Conservation (phyloP, 1,140 invertebrate genomes). For the Tribolium castaneum region DNA sequence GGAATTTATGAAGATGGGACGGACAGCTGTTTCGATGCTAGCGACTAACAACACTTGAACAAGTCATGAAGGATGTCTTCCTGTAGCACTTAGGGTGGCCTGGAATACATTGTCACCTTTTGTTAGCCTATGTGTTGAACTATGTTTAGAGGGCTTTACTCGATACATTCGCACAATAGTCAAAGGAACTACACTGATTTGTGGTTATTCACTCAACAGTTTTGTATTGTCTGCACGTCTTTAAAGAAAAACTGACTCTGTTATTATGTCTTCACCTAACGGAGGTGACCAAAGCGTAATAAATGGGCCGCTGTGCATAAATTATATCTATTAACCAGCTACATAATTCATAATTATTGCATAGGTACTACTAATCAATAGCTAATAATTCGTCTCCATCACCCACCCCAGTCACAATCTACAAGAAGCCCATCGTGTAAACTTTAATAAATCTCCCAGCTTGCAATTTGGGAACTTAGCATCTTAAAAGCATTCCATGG, state of each 20-base stretch:
- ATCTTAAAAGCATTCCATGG: slow-evolving; percentile 48
- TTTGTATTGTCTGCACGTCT: slow-evolving; percentile 47
- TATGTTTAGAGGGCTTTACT: slow-evolving; percentile 51
- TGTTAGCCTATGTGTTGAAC: slow-evolving; percentile 38
- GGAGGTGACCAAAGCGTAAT: background rate
- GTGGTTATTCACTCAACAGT: slow-evolving; percentile 47
- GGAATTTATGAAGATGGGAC: slow-evolving; percentile 34
- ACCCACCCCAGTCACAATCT: too few species aligned
- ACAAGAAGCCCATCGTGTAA: background rate
- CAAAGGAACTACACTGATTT: slow-evolving; percentile 54
- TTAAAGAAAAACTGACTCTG: slow-evolving; percentile 46
- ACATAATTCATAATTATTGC: too few species aligned
- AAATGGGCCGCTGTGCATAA: too few species aligned
- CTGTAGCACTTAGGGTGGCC: slow-evolving; percentile 48
- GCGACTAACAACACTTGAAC: slow-evolving; percentile 39
- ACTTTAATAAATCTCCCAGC: slow-evolving; percentile 44
- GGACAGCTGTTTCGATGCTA: slow-evolving; percentile 42
- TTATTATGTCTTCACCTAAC: slow-evolving; percentile 29
- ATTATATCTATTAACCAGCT: too few species aligned
- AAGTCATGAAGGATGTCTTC: slow-evolving; percentile 49
- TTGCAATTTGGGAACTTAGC: slow-evolving; percentile 45
- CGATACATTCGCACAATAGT: slow-evolving; percentile 47
- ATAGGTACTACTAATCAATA: too few species aligned
- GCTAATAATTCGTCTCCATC: too few species aligned
- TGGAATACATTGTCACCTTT: slow-evolving; percentile 52